Evolutionary conservation across 2,888 invertebrate genomes (phyloP).

Genomic region (Crematogaster levior): DNA sequence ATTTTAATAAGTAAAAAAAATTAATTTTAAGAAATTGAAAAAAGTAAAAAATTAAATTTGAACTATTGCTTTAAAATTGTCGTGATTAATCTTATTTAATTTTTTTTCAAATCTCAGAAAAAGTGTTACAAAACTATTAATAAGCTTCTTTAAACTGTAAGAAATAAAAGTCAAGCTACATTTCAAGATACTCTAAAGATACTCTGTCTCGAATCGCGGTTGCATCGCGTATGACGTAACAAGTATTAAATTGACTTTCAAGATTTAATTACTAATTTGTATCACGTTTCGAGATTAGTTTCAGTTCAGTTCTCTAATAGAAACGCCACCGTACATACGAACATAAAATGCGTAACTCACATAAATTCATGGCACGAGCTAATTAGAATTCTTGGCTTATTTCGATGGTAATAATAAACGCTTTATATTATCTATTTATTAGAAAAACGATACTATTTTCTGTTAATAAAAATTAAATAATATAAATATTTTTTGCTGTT

Average conservation of each 20-base stretch:
- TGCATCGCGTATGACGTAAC: not conserved
- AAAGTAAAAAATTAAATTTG: not conserved
- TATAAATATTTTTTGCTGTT: not conserved
- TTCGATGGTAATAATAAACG: not conserved
- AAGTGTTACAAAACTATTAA: not conserved
- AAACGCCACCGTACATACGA: not conserved
- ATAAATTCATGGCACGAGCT: not conserved
- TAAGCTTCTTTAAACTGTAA: not conserved
- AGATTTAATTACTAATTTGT: not conserved
- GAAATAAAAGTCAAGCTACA: not conserved
- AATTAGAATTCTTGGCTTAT: not conserved
- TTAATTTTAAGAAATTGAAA: not conserved
- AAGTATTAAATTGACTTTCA: not conserved
- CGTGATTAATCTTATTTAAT: not conserved
- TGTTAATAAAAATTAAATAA: not conserved
- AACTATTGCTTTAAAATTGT: not conserved
- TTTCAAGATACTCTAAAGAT: not conserved
- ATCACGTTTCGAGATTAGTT: constrained; percentile 6
- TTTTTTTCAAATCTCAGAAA: not conserved
- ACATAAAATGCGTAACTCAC: not conserved
- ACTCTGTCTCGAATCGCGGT: not conserved
- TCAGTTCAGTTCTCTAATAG: not conserved
- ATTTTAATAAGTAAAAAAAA: not conserved
- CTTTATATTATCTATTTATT: not conserved
- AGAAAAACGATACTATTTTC: not conserved